These are phyloP conservation scores for Nibea coibor DNA, from an alignment of 2,113 vertebrate genomes.

Conservation along the genomic window DNA sequence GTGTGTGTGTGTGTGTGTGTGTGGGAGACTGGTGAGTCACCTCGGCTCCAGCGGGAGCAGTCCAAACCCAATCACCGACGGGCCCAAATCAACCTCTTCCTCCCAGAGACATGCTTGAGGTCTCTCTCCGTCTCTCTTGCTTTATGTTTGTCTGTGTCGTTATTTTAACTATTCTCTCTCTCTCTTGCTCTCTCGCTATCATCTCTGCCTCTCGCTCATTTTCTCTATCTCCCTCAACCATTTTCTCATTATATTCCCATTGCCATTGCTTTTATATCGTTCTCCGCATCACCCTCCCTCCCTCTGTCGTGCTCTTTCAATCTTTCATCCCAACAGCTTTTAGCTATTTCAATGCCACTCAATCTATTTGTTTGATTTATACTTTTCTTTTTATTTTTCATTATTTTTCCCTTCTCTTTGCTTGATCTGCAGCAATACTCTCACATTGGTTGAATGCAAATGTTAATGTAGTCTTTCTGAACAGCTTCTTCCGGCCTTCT, in stretches of 20 bases:
- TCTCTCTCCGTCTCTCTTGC: conserved; percentile 28
- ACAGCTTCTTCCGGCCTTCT: not conserved
- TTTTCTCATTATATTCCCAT: conserved; percentile 67
- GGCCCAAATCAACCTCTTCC: conserved; percentile 66
- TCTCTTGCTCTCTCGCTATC: not conserved
- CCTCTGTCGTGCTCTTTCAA: not conserved
- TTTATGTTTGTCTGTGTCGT: conserved; percentile 22
- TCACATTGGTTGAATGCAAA: conserved; percentile 24
- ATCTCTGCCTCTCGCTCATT: conserved; percentile 31
- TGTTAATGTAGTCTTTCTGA: conserved; percentile 42
- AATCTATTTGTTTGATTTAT: conserved; percentile 53
- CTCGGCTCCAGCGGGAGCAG: conserved; percentile 50
- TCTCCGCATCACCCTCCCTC: conserved; percentile 30
- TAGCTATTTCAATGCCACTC: conserved; percentile 54
- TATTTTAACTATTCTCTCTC: conserved; percentile 35
- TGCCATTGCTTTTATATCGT: conserved; percentile 50
- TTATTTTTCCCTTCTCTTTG: conserved; percentile 9
- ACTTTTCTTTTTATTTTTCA: conserved; percentile 4
- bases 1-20: conserved; percentile 31
- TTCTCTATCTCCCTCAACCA: conserved; percentile 28
- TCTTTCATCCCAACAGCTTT: conserved; percentile 60
- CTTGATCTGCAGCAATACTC: conserved; percentile 47
- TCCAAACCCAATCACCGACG: conserved; percentile 69
- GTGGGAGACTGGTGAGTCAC: conserved; percentile 71
- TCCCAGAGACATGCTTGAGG: conserved; percentile 51